A percentile compares a stretch with the other conserved stretches of the same genome.
Evolutionary conservation across 2,797 vertebrate species (phyloP).

Genomic region (Labroides dimidiatus): DNA sequence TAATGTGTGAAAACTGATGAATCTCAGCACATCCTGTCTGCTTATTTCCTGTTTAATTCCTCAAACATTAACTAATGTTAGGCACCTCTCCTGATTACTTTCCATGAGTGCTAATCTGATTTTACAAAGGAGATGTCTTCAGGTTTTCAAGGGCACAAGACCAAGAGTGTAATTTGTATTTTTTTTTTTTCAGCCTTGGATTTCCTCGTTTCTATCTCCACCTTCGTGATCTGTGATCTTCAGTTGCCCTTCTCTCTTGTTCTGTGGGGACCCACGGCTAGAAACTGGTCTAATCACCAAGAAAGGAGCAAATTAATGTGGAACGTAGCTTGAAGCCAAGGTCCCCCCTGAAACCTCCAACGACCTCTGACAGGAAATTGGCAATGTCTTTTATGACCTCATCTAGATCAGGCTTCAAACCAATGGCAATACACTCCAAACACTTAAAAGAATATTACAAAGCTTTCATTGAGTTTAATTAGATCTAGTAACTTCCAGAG

Average conservation of each 20-base stretch:
- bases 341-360: constrained; percentile 27
- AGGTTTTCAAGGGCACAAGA: constrained; percentile 9
- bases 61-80: constrained; percentile 28
- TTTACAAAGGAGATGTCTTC: constrained; percentile 16
- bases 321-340: constrained; percentile 28
- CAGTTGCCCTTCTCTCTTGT: constrained; percentile 15
- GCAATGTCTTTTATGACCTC: constrained; percentile 47
- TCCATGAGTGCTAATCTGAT: constrained; percentile 38
- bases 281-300: constrained; percentile 22
- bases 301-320: constrained; percentile 39
- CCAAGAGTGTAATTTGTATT: constrained; percentile 10
- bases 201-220: constrained; percentile 32
- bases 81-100: constrained; percentile 50
- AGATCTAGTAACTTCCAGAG: constrained; percentile 12
- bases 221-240: constrained; percentile 20
- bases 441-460: constrained; percentile 4
- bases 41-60: no score
- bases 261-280: constrained; percentile 13
- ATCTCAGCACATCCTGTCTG: constrained; percentile 17
- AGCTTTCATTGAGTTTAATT: constrained; percentile 34
- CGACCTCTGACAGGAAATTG: constrained; percentile 51
- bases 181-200: constrained; percentile 8
- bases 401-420: constrained; percentile 45
- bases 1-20: constrained; percentile 51
- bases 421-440: constrained; percentile 11